These are phyloP conservation scores for Pseudobourletiella spinata DNA, from an alignment of 1,140 invertebrate species.

Conservation along the genomic window DNA sequence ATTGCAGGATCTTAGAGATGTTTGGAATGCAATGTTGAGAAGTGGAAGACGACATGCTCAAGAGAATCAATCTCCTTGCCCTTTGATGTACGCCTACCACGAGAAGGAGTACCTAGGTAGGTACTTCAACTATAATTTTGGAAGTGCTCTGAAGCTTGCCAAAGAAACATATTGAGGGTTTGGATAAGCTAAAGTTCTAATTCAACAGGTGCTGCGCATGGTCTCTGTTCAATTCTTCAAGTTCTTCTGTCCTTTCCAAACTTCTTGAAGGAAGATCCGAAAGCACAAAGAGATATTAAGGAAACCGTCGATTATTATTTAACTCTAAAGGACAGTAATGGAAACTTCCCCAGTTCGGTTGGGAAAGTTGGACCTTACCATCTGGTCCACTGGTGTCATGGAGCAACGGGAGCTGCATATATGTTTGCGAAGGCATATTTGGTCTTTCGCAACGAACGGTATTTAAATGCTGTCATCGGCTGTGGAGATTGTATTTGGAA, in stretches of 20 bases:
- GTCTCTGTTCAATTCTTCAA: constrained; percentile 53
- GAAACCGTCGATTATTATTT: constrained; percentile 52
- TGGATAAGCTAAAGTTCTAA: too few species aligned
- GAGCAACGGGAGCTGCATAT: constrained; percentile 63
- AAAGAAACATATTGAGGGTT: too few species aligned
- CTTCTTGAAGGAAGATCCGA: constrained; percentile 49
- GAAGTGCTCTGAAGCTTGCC: too few species aligned
- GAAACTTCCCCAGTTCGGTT: constrained; percentile 66
- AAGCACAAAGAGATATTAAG: constrained; percentile 48
- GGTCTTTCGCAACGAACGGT: constrained; percentile 62
- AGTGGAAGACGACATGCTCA: constrained; percentile 60
- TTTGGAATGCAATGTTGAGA: constrained; percentile 57
- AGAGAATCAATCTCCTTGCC: constrained; percentile 50
- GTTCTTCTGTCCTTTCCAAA: constrained; percentile 54
- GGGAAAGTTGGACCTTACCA: constrained; percentile 55
- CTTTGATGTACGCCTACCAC: constrained; percentile 78
- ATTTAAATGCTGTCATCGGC: constrained; percentile 56
- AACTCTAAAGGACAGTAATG: constrained; percentile 51
- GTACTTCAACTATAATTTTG: constrained; percentile 1
- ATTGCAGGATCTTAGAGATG: constrained; percentile 40
- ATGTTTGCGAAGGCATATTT: constrained; percentile 70
- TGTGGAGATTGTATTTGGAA: constrained; percentile 68
- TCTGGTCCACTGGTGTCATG: constrained; percentile 82
- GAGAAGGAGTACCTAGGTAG: constrained; percentile 67
- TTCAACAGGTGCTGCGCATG: constrained; percentile 63